Percentiles rank a stretch among this genome's conserved stretches.
phyloP scores from a whole-genome alignment of 2,888 invertebrate species.

The Deilephila porcellus region DNA sequence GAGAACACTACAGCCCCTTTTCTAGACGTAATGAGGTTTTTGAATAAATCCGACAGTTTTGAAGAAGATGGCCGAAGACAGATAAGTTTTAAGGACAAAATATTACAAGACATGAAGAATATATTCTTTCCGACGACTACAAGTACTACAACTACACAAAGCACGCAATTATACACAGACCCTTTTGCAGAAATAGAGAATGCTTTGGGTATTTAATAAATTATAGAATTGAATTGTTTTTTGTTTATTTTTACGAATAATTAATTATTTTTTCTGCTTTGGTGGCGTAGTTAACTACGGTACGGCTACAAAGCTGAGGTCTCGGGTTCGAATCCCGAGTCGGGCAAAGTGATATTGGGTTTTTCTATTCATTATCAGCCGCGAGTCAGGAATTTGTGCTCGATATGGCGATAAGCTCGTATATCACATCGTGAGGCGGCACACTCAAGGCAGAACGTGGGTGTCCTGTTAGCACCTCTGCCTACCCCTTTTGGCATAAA shows the following conservation, averaged over 20 bases:
- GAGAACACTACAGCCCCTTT: neutral
- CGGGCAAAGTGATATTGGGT: no score
- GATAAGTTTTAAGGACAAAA: constrained; percentile 20
- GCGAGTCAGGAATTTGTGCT: no score
- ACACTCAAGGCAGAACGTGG: no score
- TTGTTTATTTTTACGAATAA: neutral
- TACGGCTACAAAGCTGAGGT: no score
- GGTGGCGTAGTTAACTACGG: no score
- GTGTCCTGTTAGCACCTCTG: no score
- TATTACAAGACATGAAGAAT: constrained; percentile 28
- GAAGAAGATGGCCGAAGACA: neutral
- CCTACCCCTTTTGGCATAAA: no score
- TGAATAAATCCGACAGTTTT: constrained; percentile 24
- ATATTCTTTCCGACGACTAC: constrained; percentile 21
- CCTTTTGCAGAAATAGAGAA: constrained; percentile 28
- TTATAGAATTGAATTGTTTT: neutral
- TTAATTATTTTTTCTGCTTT: neutral
- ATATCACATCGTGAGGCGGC: no score
- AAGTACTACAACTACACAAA: neutral
- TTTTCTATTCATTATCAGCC: no score
- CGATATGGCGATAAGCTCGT: no score
- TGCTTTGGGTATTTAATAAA: constrained; percentile 18
- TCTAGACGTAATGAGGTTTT: constrained; percentile 12
- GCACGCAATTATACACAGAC: neutral
- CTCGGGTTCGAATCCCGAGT: no score